Evolutionary conservation across 2,888 invertebrate species (phyloP).

Genomic region (Anarsia innoxiella): DNA sequence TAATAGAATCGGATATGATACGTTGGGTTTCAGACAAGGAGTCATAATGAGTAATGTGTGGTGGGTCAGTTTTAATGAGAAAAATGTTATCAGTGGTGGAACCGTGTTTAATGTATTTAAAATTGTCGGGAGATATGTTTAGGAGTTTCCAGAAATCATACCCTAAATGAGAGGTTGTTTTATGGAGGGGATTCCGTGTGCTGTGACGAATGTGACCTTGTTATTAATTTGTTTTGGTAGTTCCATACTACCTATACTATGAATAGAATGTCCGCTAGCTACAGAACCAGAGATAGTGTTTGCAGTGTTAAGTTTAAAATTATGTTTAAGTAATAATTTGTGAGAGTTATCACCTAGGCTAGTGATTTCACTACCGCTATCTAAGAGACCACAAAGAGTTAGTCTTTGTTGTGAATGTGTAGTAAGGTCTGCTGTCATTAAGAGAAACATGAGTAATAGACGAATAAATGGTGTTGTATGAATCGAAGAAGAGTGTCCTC

Average conservation of each 20-base stretch:
- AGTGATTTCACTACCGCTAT: background rate
- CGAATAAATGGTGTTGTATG: too few relatives aligned
- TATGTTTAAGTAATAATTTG: background rate
- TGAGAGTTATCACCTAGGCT: slow-evolving; percentile 2
- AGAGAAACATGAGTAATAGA: too few relatives aligned
- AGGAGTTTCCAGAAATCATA: background rate
- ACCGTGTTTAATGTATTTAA: background rate
- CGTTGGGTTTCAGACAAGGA: background rate
- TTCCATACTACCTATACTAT: background rate
- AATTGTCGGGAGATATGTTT: background rate
- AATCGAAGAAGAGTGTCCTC: too few relatives aligned
- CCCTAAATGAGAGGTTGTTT: background rate
- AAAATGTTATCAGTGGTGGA: slow-evolving; percentile 1
- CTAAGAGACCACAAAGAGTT: background rate
- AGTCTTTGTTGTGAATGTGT: too few relatives aligned
- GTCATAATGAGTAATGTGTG: background rate
- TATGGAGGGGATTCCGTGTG: background rate
- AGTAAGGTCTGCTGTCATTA: too few relatives aligned
- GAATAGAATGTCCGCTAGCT: background rate
- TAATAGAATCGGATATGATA: background rate
- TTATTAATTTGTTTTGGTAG: background rate
- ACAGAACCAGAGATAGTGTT: background rate
- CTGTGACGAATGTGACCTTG: background rate
- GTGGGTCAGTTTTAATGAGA: background rate
- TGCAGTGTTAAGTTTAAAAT: background rate